phyloP scores from a whole-genome alignment of 2,888 invertebrate species.

The Agrilus biguttatus region DNA sequence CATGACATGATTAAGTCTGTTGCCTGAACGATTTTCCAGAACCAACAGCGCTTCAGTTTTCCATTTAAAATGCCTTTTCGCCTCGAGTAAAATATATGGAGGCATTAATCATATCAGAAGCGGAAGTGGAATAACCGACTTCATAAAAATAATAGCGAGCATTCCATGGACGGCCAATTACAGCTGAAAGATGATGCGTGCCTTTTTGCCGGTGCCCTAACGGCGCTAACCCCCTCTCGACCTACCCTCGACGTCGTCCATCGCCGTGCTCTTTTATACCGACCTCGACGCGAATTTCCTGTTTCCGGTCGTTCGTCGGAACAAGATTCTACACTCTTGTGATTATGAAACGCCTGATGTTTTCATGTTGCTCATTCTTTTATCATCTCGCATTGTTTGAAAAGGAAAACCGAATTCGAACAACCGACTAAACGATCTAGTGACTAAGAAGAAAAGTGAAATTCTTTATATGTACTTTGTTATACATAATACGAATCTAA shows the following conservation, averaged over 20 bases:
- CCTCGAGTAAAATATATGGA: neutral
- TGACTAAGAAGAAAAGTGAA: no score
- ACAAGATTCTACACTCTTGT: conserved; percentile 34
- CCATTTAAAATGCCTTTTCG: no score
- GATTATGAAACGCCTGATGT: conserved; percentile 24
- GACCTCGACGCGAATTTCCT: conserved; percentile 32
- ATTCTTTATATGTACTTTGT: no score
- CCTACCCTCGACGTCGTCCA: conserved; percentile 5
- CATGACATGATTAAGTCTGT: no score
- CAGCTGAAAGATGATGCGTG: conserved; percentile 29
- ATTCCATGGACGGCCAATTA: conserved; percentile 24
- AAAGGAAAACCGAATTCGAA: no score
- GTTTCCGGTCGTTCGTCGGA: conserved; percentile 32
- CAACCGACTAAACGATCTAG: no score
- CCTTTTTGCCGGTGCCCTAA: conserved; percentile 11
- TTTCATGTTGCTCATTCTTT: neutral
- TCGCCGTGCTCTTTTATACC: conserved; percentile 25
- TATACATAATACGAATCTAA: no score
- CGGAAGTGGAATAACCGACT: conserved; percentile 16
- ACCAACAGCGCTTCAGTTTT: no score
- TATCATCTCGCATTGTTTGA: neutral
- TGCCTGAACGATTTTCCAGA: no score
- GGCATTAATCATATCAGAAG: conserved; percentile 10
- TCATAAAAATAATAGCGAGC: conserved; percentile 20
- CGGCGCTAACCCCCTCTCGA: conserved; percentile 11